Base-by-base conservation (phyloP, 2,113 vertebrate genomes). In the Ptilonorhynchus violaceus region DNA sequence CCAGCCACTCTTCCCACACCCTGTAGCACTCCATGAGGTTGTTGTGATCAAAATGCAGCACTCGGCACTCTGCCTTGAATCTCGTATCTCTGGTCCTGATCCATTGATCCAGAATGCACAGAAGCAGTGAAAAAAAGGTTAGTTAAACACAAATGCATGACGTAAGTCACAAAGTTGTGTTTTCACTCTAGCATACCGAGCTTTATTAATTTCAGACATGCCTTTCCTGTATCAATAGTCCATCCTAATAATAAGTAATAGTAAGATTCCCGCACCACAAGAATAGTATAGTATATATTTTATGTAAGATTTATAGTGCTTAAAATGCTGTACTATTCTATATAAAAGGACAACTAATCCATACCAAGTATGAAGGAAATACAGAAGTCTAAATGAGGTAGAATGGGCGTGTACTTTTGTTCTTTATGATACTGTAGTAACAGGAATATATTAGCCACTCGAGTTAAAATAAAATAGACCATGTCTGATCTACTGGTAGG, bases 261-360 rank as follows among this genome's bases (percentile, higher is more conserved):
- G 44, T 49, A 87, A 84, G 19, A 44, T 49, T 52, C n/a, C 58
- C 80, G 37, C 6, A 70, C 5, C 13, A 68, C 37, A 85, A 82
- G 9, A 75, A 58, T 7, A 11, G 19, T 21, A 50, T 33, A 67
- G 20, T 14, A n/a, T 49, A 60, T n/a, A 60, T 49, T 17, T 68
- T 47, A 67, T 37, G 18, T 42, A 63, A 85, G 15, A 67, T 74
- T 91, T 77, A 76, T 27, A 28, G 35, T 60, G 42, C 79, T 92
- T 80, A 80, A 87, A 96, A 97, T 83, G n/a, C 13, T 74, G 25
- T 47, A 53, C 25, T 95, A 13, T 67, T 96, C 39, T 63, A 92
- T 27, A 67, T 47, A 88, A 94, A 92, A 93, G 50, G n/a, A 37
- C 15, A 91, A 18, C 69, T 74, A 79, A 85, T 47, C 33, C n/a